Conservation (phyloP, 1,140 invertebrate species). For the Dendroctonus ponderosae region DNA sequence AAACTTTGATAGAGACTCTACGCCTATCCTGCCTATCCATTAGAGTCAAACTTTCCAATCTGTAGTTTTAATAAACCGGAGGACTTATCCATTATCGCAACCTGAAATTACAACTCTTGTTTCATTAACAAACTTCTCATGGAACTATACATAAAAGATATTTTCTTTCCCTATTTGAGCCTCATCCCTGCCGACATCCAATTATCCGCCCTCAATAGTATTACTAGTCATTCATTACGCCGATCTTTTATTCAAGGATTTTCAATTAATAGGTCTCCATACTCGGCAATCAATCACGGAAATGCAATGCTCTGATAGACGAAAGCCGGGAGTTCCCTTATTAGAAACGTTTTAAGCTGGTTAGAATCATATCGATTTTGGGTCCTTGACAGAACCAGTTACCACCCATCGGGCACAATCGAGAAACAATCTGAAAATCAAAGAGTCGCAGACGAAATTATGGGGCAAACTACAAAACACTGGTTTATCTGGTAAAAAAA, state of each 20-base stretch:
- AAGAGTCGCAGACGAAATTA: constrained; percentile 2
- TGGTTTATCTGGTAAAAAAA: constrained; percentile 7
- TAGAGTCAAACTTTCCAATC: too few species aligned
- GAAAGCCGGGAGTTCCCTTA: too few species aligned
- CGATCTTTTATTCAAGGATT: constrained; percentile 23
- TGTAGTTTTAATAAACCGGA: too few species aligned
- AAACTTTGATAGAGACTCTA: too few species aligned
- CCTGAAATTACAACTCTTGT: too few species aligned
- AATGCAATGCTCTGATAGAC: background rate
- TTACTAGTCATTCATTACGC: constrained; percentile 23
- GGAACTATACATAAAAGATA: constrained; percentile 18
- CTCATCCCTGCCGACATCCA: constrained; percentile 4
- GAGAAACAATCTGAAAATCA: constrained; percentile 3
- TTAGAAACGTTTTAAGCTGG: too few species aligned
- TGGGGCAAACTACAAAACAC: constrained; percentile 2
- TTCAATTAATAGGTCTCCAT: constrained; percentile 23
- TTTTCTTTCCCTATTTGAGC: constrained; percentile 1
- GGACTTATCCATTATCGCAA: too few species aligned
- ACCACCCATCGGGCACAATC: background rate
- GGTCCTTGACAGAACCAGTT: background rate
- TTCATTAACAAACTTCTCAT: constrained; percentile 22
- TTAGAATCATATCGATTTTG: too few species aligned
- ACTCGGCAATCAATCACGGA: constrained; percentile 17
- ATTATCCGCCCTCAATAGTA: constrained; percentile 22
- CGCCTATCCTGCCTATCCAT: too few species aligned